A percentile compares a stretch with the other conserved stretches of the same genome.
Conservation (phyloP, 2,797 vertebrate species). For the Sciurus carolinensis region DNA sequence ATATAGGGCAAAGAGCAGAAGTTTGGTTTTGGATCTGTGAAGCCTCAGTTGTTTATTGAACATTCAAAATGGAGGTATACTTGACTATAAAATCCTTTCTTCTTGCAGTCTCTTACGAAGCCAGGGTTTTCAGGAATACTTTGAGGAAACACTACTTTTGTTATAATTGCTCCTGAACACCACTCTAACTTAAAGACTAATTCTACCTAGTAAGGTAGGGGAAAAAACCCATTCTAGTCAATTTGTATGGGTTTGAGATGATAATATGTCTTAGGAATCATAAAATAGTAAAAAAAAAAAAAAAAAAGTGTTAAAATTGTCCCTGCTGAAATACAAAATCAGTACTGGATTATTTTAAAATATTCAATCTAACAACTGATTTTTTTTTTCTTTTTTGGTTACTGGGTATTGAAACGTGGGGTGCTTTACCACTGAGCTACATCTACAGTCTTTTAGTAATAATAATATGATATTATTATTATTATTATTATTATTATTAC, state of each 20-base stretch:
- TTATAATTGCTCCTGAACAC: conserved; percentile 26
- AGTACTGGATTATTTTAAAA: conserved; percentile 42
- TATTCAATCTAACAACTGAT: conserved; percentile 58
- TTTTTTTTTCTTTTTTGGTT: neutral
- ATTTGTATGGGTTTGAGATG: neutral
- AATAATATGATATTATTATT: no score
- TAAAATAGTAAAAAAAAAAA: conserved; percentile 37
- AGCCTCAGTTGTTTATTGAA: neutral
- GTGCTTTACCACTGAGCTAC: no score
- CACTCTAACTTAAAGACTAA: conserved; percentile 15
- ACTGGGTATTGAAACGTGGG: neutral
- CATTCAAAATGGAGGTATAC: neutral
- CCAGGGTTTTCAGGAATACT: conserved; percentile 42
- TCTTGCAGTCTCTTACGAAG: neutral
- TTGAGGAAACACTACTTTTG: neutral
- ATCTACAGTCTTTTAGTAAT: no score
- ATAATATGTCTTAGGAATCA: neutral
- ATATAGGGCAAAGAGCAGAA: conserved; percentile 11
- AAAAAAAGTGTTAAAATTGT: conserved; percentile 37
- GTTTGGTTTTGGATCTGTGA: neutral
- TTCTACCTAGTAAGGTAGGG: neutral
- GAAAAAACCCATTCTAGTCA: neutral
- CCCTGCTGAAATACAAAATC: neutral
- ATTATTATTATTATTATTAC: no score
- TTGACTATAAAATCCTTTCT: conserved; percentile 45